Base-by-base conservation (phyloP, 2,888 invertebrate species). In the Calliopum simillimum region DNA sequence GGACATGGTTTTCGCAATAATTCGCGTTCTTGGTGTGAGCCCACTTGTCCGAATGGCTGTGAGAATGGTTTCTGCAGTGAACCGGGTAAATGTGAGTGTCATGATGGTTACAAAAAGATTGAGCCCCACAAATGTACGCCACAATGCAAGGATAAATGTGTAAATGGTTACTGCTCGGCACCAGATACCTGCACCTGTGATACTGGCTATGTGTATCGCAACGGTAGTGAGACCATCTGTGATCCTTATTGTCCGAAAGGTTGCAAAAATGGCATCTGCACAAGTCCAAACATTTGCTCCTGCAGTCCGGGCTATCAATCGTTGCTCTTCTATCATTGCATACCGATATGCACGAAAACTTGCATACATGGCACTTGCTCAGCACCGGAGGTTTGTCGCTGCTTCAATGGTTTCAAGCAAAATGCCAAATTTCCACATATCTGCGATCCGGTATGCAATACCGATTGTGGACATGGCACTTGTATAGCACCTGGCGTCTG, bases 331-430 rank as follows among this genome's bases (percentile, higher is more conserved):
- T 78, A 79, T 63, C 80, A 80, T 44, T 85, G 85, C 56, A 77
- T 80, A 41, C 82, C 86, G 13, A 79, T 79, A 2, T 85, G 85
- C 68, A 69, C 67, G 3, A 77, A 75, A 6, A 63, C 79, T 11
- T 85, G 85, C 58, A 16, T 81, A 6, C 81, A 82, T 19, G 86
- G 85, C 53, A 78, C 75, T 23, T 85, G 85, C 25, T 77, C 79
- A 4, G 81, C 79, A 0, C 88, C 88, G 0, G 83, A 87, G 41
- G 79, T 78, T 1, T 89, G 89, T 56, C 79, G 86, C 25, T 89
- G 89, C 73, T 79, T 83, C 56, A 79, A 81, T 13, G 88, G 88
- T 0, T 81, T 84, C 59, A 78, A 78, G 0, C 78, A 80, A n/a
- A 81, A 75, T 61, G 19, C 71, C 0, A 68, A 72, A 56, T 69